phyloP scores from a whole-genome alignment of 2,113 vertebrate species.

The Mormyrus iriodes region DNA sequence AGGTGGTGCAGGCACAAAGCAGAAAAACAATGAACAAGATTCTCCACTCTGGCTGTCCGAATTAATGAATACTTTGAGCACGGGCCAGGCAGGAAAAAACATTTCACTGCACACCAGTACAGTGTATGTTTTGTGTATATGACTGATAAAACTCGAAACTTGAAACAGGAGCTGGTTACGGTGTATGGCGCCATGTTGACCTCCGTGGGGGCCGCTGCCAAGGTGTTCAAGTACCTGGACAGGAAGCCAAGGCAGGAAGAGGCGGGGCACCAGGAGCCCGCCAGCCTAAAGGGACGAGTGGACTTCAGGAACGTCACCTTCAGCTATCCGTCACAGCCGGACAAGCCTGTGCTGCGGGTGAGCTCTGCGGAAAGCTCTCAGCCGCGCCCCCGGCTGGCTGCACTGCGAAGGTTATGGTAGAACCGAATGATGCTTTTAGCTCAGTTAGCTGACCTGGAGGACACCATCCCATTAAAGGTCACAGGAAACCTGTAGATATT shows the following conservation, averaged over 20 bases:
- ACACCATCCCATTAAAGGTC: background rate
- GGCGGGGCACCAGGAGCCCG: conserved; percentile 47
- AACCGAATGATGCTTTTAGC: background rate
- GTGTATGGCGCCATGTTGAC: conserved; percentile 65
- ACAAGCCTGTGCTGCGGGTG: conserved; percentile 68
- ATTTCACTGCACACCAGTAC: background rate
- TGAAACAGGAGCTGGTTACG: conserved; percentile 59
- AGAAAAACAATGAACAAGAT: background rate
- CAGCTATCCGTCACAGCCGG: conserved; percentile 48
- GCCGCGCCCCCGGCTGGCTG: background rate
- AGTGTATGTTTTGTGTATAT: background rate
- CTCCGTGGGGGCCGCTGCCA: conserved; percentile 67
- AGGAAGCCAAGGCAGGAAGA: conserved; percentile 46
- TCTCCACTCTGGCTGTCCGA: background rate
- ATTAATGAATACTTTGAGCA: background rate
- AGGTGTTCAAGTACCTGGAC: conserved; percentile 73
- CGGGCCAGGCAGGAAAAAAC: background rate
- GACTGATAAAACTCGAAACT: background rate
- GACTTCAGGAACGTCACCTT: conserved; percentile 67
- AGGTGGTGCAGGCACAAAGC: background rate
- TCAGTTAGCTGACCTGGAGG: background rate
- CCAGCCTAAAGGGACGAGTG: conserved; percentile 58
- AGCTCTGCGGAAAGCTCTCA: background rate
- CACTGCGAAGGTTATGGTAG: background rate
- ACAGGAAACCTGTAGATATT: background rate